These are phyloP conservation scores for Arbacia lixula DNA, from an alignment of 53 echinoderm and acorn worm species.

Conservation along the genomic window DNA sequence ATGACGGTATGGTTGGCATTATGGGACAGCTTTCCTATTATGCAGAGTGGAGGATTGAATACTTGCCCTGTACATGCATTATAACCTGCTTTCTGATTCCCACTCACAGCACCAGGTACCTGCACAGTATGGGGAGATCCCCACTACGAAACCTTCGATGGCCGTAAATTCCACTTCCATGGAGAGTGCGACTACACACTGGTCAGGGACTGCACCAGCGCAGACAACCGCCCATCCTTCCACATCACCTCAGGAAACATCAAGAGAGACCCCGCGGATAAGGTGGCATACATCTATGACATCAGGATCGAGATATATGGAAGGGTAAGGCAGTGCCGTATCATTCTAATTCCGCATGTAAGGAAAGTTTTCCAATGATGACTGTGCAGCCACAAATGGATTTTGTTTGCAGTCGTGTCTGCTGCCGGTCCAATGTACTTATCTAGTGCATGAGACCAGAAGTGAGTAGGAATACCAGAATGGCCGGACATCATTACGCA, in stretches of 20 bases:
- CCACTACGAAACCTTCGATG: constrained; percentile 71
- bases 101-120: constrained; percentile 34
- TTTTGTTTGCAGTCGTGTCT: too few relatives aligned
- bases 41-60: too few relatives aligned
- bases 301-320: constrained; percentile 58
- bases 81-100: too few relatives aligned
- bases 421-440: too few relatives aligned
- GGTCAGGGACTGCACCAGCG: constrained; percentile 43
- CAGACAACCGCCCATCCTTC: constrained; percentile 31
- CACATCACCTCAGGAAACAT: constrained; percentile 27
- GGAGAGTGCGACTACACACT: constrained; percentile 74
- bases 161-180: constrained; percentile 63
- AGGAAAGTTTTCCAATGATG: too few relatives aligned
- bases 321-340: constrained; percentile 15
- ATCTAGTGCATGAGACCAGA: not conserved
- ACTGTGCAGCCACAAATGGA: too few relatives aligned
- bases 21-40: too few relatives aligned
- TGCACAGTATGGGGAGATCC: constrained; percentile 64
- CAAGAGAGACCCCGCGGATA: constrained; percentile 44
- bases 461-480: not conserved
- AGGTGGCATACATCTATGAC: constrained; percentile 58
- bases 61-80: too few relatives aligned
- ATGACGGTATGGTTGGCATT: too few relatives aligned
- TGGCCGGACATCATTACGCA: not conserved
- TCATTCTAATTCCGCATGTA: too few relatives aligned